Evolutionary conservation across 1,140 invertebrate genomes (phyloP).

Genomic region (Drosophila ficusphila): DNA sequence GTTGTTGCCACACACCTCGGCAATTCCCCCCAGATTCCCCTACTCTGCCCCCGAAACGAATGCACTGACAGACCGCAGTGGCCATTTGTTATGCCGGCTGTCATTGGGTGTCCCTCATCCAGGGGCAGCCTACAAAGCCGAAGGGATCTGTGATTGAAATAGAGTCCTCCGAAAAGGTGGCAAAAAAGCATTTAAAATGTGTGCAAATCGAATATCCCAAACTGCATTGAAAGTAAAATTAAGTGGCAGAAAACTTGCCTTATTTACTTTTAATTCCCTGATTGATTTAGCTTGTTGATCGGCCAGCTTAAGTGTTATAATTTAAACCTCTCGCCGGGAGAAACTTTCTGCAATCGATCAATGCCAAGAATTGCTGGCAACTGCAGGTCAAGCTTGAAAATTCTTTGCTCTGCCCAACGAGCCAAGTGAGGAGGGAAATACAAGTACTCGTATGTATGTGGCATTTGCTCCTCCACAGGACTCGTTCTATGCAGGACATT

Average conservation of each 20-base stretch:
- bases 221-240: too few relatives aligned
- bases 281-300: neutral
- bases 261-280: neutral
- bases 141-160: slow-evolving; percentile 31
- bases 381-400: slow-evolving; percentile 33
- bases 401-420: slow-evolving; percentile 41
- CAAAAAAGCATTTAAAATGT: too few relatives aligned
- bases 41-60: neutral
- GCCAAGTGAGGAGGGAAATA: slow-evolving; percentile 5
- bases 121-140: neutral
- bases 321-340: too few relatives aligned
- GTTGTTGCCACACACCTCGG: slow-evolving; percentile 59
- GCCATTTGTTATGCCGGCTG: slow-evolving; percentile 61
- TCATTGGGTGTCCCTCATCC: slow-evolving; percentile 31
- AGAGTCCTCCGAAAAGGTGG: neutral
- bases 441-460: slow-evolving; percentile 9
- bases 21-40: neutral
- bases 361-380: slow-evolving; percentile 3
- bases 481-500: slow-evolving; percentile 35
- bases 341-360: slow-evolving; percentile 32
- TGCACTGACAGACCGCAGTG: slow-evolving; percentile 33
- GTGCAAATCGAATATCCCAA: too few relatives aligned
- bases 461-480: slow-evolving; percentile 2
- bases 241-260: neutral
- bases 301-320: neutral